Evolutionary conservation across 37 sponge, comb jelly and placozoan genomes (phyloP).

Genomic region (Mnemiopsis leidyi): DNA sequence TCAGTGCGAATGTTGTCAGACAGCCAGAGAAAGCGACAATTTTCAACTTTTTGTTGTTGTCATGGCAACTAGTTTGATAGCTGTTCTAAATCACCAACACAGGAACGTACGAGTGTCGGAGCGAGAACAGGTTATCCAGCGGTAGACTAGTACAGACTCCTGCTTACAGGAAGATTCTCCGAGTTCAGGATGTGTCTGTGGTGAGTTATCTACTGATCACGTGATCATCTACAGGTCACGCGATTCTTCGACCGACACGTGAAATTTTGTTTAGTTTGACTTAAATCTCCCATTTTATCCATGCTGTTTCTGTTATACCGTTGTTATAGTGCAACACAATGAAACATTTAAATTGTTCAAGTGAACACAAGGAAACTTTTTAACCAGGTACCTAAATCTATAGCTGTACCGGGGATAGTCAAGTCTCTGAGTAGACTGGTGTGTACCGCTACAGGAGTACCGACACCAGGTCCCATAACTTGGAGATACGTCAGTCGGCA

Average conservation of each 20-base stretch:
- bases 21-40: too few relatives aligned
- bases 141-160: background rate
- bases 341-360: too few relatives aligned
- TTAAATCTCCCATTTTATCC: too few relatives aligned
- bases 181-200: background rate
- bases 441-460: background rate
- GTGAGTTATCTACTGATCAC: background rate
- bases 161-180: slow-evolving; percentile 15
- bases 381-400: background rate
- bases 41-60: too few relatives aligned
- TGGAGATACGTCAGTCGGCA: background rate
- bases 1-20: too few relatives aligned
- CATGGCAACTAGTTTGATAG: too few relatives aligned
- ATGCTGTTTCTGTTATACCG: too few relatives aligned
- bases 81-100: too few relatives aligned
- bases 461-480: background rate
- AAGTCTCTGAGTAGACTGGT: background rate
- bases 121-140: background rate
- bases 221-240: background rate
- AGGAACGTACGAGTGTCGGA: slow-evolving; percentile 32
- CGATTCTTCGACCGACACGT: too few relatives aligned
- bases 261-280: too few relatives aligned
- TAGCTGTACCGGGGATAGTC: background rate
- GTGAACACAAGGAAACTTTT: too few relatives aligned
- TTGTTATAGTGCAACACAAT: too few relatives aligned